A percentile compares a stretch with the other conserved stretches of the same genome.
phyloP scores from a whole-genome alignment of 2,113 vertebrate species.

The Osmerus eperlanus region DNA sequence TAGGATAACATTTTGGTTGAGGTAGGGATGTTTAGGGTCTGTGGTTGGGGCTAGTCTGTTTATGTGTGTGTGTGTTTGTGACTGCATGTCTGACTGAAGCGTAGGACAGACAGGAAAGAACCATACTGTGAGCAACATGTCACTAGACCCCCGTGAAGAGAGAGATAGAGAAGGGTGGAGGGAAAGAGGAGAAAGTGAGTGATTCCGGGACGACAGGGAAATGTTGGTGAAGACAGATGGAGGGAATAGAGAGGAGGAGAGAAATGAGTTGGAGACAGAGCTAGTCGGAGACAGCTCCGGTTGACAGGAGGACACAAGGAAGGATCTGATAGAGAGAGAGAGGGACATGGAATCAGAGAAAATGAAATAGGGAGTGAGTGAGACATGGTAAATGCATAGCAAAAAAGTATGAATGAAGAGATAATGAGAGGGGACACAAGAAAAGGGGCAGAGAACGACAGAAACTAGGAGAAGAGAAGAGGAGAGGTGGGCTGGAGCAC shows the following conservation, averaged over 20 bases:
- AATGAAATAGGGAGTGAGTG: background rate
- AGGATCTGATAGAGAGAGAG: background rate
- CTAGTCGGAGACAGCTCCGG: background rate
- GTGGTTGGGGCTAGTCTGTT: background rate
- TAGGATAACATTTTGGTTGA: conserved; percentile 27
- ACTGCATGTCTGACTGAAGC: conserved; percentile 11
- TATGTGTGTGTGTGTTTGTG: background rate
- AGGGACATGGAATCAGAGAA: background rate
- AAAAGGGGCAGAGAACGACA: background rate
- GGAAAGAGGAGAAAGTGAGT: background rate
- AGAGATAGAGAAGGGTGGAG: background rate
- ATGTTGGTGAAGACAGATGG: conserved; percentile 18
- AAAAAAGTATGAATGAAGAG: too few species aligned
- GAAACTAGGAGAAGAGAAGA: background rate
- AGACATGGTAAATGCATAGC: too few species aligned
- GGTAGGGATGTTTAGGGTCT: background rate
- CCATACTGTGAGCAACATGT: conserved; percentile 19
- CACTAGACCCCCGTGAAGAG: conserved; percentile 21
- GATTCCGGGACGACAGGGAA: conserved; percentile 4
- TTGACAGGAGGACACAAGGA: background rate
- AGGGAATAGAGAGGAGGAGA: conserved; percentile 11
- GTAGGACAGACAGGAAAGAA: conserved; percentile 22
- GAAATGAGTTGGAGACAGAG: background rate
- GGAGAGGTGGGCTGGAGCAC: background rate
- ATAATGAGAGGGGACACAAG: conserved; percentile 2